Percentiles rank a stretch among this genome's conserved stretches.
These are phyloP conservation scores for Dryomyza anilis DNA, from an alignment of 2,888 invertebrate species.

Conservation along the genomic window DNA sequence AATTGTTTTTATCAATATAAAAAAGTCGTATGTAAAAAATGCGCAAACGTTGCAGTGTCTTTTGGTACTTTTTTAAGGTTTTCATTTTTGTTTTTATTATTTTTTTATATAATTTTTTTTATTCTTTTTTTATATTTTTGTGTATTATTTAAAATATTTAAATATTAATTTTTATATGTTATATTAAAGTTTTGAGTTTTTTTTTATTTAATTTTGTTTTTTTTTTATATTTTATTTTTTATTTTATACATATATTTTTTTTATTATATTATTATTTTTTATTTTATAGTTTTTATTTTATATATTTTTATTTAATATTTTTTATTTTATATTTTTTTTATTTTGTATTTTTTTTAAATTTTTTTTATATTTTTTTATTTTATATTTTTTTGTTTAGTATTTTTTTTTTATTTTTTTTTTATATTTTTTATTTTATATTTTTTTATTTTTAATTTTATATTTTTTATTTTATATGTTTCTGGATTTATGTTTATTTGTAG, in stretches of 20 bases:
- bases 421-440: too few species aligned
- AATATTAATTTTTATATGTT: not conserved
- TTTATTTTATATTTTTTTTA: not conserved
- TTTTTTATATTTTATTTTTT: not conserved
- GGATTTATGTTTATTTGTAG: too few species aligned
- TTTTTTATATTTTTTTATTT: not conserved
- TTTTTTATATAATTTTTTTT: too few species aligned
- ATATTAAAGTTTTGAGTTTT: not conserved
- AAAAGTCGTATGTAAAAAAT: too few species aligned
- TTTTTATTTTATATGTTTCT: too few species aligned
- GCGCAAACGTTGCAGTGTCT: too few species aligned
- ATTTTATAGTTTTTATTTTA: not conserved
- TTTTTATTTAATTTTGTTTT: not conserved
- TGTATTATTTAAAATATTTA: too few species aligned
- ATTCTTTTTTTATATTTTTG: too few species aligned
- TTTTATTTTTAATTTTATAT: too few species aligned
- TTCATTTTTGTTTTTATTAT: too few species aligned
- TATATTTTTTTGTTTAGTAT: not conserved
- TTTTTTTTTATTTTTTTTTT: not conserved
- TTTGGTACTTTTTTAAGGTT: too few species aligned
- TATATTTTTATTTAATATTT: not conserved
- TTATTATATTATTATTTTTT: not conserved
- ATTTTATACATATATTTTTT: not conserved
- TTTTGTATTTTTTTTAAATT: not conserved
- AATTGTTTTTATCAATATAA: too few species aligned